phyloP scores from a whole-genome alignment of 1,140 invertebrate species.

The Tribolium castaneum region DNA sequence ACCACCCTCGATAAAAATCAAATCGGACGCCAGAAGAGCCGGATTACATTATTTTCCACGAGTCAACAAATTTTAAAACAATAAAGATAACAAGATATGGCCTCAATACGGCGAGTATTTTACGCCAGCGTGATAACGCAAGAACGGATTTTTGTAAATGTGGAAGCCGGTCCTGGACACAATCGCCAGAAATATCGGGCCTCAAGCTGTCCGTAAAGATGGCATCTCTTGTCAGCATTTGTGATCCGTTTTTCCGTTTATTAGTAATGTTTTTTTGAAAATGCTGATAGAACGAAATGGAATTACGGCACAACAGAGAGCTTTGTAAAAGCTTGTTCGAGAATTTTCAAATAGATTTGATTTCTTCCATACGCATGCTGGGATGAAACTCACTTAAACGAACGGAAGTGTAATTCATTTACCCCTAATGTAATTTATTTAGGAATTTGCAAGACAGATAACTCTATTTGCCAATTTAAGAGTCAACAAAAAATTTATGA shows the following conservation, averaged over 20 bases:
- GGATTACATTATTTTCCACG: background rate
- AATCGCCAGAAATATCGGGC: conserved; percentile 1
- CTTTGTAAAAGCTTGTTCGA: conserved; percentile 32
- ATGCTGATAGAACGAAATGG: background rate
- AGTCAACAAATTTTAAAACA: background rate
- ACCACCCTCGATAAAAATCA: background rate
- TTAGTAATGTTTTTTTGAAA: background rate
- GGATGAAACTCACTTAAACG: conserved; percentile 27
- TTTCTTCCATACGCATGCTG: background rate
- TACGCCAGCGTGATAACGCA: background rate
- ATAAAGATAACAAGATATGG: background rate
- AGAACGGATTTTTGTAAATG: background rate
- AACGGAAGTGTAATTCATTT: conserved; percentile 31
- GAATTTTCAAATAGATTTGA: conserved; percentile 20
- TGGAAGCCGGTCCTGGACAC: background rate
- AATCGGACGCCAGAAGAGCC: background rate
- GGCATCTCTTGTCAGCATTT: conserved; percentile 24
- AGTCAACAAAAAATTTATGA: background rate
- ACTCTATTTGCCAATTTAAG: conserved; percentile 8
- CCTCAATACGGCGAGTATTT: background rate
- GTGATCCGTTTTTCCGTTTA: background rate
- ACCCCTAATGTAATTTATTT: conserved; percentile 19
- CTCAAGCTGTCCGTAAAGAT: conserved; percentile 24
- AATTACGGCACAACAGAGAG: conserved; percentile 7
- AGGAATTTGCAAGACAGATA: conserved; percentile 4